Base-by-base conservation (phyloP, 2,888 invertebrate genomes). In the Ditylenchus weischeri region DNA sequence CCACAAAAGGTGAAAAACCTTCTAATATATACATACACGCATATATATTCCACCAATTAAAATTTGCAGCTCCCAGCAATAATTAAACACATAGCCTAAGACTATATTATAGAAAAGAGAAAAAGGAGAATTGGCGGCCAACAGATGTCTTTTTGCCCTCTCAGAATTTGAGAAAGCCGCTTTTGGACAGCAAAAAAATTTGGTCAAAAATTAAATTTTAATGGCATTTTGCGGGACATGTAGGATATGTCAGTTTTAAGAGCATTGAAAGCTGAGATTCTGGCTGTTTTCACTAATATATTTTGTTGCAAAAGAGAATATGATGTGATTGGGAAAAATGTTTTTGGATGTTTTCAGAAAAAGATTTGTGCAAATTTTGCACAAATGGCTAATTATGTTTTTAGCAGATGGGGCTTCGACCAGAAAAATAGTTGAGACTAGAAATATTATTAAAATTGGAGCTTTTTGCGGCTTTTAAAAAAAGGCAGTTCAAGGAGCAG, bases 201-300 rank as follows among this genome's bases (percentile, higher is more conserved):
- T 54, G 54, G 29, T 11, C 23, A 54, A 29, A 29, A 54, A 54
- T 54, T 54, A 54, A 54, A 54, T 15, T 54, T 29, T 54, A 54
- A 54, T 29, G 54, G 29, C 54, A 54, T 8, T 61, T 38, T 61
- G 29, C 36, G 18, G 61, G 35, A 29, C 29, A 50, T n/a, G 6
- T 15, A 49, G 18, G 61, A 23, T 6, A 61, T 35, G 50, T 38
- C 19, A 38, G 19, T 38, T 38, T 57, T 15, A 57, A 57, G 43
- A n/a, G 43, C 36, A n/a, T 15, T n/a, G 57, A 10, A 57, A 57
- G 43, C 43, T 15, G 13, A 43, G 43, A 19, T 18, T 19, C 36
- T 15, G 19, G n/a, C 5, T 38, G 43, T n/a, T 57, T n/a, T n/a
- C n/a, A n/a, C 43, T 57, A n/a, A 6, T n/a, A n/a, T 18, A 38